Conservation (phyloP, 2,888 invertebrate genomes). For the Nebria brevicollis region DNA sequence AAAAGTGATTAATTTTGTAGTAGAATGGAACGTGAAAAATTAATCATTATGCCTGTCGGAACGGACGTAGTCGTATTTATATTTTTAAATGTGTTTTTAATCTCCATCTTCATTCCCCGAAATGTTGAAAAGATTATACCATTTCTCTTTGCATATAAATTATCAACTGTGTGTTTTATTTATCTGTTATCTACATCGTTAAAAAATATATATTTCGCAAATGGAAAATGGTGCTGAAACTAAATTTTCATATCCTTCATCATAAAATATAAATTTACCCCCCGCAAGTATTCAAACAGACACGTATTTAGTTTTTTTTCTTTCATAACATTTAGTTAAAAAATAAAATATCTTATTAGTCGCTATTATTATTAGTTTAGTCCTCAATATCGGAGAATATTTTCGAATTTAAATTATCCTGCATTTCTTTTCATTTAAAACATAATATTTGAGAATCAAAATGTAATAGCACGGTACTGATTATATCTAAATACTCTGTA, state of each 20-base stretch:
- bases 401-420: too few species aligned
- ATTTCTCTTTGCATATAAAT: slow-evolving; percentile 30
- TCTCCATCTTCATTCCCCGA: slow-evolving; percentile 8
- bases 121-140: slow-evolving; percentile 5
- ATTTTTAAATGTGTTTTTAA: slow-evolving; percentile 9
- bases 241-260: slow-evolving; percentile 41
- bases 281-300: slow-evolving; percentile 6
- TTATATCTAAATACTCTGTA: slow-evolving; percentile 12
- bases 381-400: too few species aligned
- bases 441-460: neutral
- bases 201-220: slow-evolving; percentile 36
- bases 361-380: too few species aligned
- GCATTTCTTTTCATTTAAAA: neutral
- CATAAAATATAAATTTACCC: slow-evolving; percentile 28
- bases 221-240: slow-evolving; percentile 35
- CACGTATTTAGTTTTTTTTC: neutral
- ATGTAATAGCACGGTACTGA: slow-evolving; percentile 5
- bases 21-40: neutral
- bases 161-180: slow-evolving; percentile 35
- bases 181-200: slow-evolving; percentile 45
- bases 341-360: neutral
- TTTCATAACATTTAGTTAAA: neutral
- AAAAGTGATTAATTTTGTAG: neutral
- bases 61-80: slow-evolving; percentile 6
- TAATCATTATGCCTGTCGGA: neutral